A percentile compares a stretch with the other conserved stretches of the same genome.
Evolutionary conservation across 2,797 vertebrate species (phyloP).

Genomic region (Micromesistius poutassou): DNA sequence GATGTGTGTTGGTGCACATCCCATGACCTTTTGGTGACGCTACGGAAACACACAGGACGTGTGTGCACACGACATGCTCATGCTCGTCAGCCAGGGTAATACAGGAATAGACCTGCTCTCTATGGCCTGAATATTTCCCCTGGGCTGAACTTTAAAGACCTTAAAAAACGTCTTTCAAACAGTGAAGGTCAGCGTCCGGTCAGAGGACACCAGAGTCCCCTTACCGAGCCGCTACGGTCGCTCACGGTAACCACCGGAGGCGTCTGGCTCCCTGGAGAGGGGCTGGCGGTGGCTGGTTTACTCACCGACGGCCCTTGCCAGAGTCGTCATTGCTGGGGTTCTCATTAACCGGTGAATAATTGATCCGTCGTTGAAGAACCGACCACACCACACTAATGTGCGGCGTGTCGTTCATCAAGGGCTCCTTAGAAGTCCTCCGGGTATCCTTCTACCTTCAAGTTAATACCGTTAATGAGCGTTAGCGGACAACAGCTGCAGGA

Average conservation of each 20-base stretch:
- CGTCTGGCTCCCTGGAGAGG: constrained; percentile 22
- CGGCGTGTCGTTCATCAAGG: neutral
- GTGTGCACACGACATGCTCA: neutral
- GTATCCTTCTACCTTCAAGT: neutral
- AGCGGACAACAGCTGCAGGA: no score
- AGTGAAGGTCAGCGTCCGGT: neutral
- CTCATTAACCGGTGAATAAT: neutral
- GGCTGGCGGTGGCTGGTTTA: neutral
- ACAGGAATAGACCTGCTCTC: neutral
- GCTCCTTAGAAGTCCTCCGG: neutral
- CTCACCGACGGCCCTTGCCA: neutral
- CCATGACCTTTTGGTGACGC: neutral
- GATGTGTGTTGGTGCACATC: neutral
- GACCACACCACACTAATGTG: neutral
- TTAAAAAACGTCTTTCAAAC: constrained; percentile 11
- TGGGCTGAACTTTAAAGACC: neutral
- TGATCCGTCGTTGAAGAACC: neutral
- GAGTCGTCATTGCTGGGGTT: neutral
- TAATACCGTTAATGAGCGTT: no score
- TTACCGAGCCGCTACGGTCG: neutral
- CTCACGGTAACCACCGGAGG: neutral
- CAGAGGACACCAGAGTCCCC: constrained; percentile 11
- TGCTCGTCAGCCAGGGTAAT: neutral
- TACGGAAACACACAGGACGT: neutral
- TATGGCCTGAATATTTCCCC: constrained; percentile 11